Percentiles rank a stretch among this genome's conserved stretches.
Conservation (phyloP, 2,797 vertebrate species). For the Lagorchestes hirsutus region DNA sequence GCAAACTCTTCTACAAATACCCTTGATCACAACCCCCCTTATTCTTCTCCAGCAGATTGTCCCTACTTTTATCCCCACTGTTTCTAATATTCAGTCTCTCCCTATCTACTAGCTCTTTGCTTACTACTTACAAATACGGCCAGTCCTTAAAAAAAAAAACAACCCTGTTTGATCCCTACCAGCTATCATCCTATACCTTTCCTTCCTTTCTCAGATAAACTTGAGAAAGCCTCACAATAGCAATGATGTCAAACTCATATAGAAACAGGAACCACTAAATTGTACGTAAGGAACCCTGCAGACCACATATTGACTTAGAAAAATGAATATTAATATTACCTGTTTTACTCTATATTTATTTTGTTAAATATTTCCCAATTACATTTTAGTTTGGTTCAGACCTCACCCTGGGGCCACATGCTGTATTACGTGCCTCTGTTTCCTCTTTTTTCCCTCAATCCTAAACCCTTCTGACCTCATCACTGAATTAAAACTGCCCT, state of each 20-base stretch:
- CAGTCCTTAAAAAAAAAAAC: background rate
- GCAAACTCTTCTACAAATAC: background rate
- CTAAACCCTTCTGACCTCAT: background rate
- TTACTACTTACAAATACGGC: background rate
- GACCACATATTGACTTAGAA: background rate
- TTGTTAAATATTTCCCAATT: background rate
- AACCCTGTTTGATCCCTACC: background rate
- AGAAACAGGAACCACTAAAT: background rate
- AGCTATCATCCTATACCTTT: background rate
- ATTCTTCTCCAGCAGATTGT: background rate
- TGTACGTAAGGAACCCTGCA: background rate
- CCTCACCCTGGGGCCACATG: background rate
- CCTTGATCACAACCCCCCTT: background rate
- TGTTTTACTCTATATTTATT: background rate
- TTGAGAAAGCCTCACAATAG: background rate
- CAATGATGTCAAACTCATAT: background rate
- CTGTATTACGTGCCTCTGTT: background rate
- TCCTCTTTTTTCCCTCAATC: background rate
- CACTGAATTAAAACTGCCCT: background rate
- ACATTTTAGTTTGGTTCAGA: background rate
- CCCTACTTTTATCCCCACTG: background rate
- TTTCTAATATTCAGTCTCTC: background rate
- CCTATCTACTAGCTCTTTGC: background rate
- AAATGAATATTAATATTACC: background rate
- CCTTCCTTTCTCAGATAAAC: background rate